Conservation (phyloP, 2,888 invertebrate species). For the Agrilus biguttatus region DNA sequence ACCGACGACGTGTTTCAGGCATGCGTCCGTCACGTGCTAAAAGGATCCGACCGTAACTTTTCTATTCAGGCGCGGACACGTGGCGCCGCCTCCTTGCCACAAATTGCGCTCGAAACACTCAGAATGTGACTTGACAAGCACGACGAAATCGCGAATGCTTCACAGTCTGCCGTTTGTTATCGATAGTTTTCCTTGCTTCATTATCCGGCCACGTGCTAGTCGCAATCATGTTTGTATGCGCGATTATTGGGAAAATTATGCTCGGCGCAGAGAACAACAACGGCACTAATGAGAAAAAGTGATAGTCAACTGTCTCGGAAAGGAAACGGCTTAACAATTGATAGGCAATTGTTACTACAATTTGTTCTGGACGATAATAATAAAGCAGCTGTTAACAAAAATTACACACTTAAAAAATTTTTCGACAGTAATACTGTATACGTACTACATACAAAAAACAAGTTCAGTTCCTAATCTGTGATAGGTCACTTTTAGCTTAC, state of each 20-base stretch:
- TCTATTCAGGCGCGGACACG: constrained; percentile 29
- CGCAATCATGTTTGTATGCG: constrained; percentile 28
- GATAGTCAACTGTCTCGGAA: too few relatives aligned
- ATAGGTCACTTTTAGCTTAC: too few relatives aligned
- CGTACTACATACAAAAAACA: too few relatives aligned
- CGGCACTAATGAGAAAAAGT: too few relatives aligned
- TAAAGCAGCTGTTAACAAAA: too few relatives aligned
- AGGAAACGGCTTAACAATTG: too few relatives aligned
- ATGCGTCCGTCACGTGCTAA: constrained; percentile 25
- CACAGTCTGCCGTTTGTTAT: constrained; percentile 29
- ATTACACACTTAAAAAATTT: too few relatives aligned
- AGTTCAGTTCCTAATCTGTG: too few relatives aligned
- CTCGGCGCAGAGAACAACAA: constrained; percentile 16
- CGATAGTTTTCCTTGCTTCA: constrained; percentile 33
- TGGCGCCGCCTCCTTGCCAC: constrained; percentile 32
- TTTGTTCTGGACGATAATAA: too few relatives aligned
- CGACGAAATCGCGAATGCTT: constrained; percentile 1
- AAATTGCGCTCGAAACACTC: constrained; percentile 25
- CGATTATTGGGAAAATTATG: constrained; percentile 31
- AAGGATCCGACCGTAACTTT: constrained; percentile 25
- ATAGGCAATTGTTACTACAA: too few relatives aligned
- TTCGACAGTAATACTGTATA: too few relatives aligned
- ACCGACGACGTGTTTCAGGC: constrained; percentile 20
- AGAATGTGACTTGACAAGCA: constrained; percentile 18
- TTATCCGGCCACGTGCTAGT: constrained; percentile 32